A percentile compares a stretch with the other conserved stretches of the same genome.
These are phyloP conservation scores for Andrena marginata DNA, from an alignment of 2,888 invertebrate genomes.

Conservation along the genomic window DNA sequence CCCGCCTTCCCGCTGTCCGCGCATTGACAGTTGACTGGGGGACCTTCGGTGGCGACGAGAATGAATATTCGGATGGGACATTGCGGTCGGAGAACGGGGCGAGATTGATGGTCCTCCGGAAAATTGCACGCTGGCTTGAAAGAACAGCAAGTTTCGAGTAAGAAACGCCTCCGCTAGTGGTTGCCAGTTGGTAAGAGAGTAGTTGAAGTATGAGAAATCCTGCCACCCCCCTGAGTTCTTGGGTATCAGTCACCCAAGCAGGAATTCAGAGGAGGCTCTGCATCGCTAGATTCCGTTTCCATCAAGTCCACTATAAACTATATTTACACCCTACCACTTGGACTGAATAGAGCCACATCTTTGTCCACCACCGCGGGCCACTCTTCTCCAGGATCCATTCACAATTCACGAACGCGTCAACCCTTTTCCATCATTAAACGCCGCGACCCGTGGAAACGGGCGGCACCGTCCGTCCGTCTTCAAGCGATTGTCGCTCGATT, in stretches of 20 bases:
- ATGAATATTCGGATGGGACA: constrained; percentile 61
- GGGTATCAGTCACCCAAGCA: too few species aligned
- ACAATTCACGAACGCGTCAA: background rate
- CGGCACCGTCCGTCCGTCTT: background rate
- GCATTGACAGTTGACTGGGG: constrained; percentile 65
- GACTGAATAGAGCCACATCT: background rate
- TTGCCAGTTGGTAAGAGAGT: background rate
- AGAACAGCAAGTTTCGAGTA: background rate
- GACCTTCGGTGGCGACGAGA: constrained; percentile 37
- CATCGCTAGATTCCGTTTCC: background rate
- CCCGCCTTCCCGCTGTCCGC: constrained; percentile 50
- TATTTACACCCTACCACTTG: background rate
- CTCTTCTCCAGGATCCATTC: background rate
- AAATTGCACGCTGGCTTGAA: background rate
- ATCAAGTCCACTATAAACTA: background rate
- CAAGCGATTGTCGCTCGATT: background rate
- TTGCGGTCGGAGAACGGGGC: constrained; percentile 26
- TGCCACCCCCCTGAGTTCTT: too few species aligned
- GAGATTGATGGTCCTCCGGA: constrained; percentile 38
- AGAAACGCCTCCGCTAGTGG: background rate
- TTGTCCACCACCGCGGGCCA: background rate
- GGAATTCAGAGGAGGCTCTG: too few species aligned
- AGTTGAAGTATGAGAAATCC: background rate
- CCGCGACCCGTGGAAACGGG: background rate
- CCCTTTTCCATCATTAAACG: constrained; percentile 7